These are phyloP conservation scores for Hyperoodon ampullatus DNA, from an alignment of 2,113 vertebrate genomes.

Conservation along the genomic window DNA sequence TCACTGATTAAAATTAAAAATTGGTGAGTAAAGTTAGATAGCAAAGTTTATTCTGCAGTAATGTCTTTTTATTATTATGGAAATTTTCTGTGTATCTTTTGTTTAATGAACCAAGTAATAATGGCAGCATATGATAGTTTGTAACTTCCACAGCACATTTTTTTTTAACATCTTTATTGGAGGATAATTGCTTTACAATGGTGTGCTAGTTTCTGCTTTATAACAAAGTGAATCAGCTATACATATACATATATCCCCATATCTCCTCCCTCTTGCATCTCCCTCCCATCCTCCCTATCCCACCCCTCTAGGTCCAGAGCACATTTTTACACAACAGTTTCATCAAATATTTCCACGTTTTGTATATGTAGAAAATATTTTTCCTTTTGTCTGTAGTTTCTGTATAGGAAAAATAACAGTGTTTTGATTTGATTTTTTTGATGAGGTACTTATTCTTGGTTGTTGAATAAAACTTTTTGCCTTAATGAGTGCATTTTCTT, in stretches of 20 bases:
- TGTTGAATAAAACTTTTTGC: not conserved
- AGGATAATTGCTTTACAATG: too few relatives aligned
- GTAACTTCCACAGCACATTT: conserved; percentile 22
- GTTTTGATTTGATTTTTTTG: conserved; percentile 47
- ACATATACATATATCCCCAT: too few relatives aligned
- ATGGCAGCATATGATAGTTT: not conserved
- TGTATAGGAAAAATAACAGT: not conserved
- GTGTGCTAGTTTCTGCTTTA: too few relatives aligned
- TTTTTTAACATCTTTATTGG: not conserved
- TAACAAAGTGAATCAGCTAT: too few relatives aligned
- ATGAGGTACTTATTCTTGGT: not conserved
- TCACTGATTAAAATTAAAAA: not conserved
- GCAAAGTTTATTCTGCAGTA: not conserved
- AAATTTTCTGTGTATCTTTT: conserved; percentile 23
- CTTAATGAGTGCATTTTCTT: conserved; percentile 42
- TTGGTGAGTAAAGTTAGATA: not conserved
- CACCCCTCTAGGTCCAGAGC: not conserved
- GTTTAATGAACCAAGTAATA: conserved; percentile 32
- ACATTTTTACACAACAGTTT: conserved; percentile 36
- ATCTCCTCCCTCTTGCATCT: too few relatives aligned
- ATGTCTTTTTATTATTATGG: not conserved
- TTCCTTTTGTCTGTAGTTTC: not conserved
- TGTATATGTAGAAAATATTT: not conserved
- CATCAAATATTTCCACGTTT: conserved; percentile 6
- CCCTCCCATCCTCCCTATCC: too few relatives aligned